These are phyloP conservation scores for Cynodonichthys magdalenae DNA, from an alignment of 2,797 vertebrate species.

Conservation along the genomic window DNA sequence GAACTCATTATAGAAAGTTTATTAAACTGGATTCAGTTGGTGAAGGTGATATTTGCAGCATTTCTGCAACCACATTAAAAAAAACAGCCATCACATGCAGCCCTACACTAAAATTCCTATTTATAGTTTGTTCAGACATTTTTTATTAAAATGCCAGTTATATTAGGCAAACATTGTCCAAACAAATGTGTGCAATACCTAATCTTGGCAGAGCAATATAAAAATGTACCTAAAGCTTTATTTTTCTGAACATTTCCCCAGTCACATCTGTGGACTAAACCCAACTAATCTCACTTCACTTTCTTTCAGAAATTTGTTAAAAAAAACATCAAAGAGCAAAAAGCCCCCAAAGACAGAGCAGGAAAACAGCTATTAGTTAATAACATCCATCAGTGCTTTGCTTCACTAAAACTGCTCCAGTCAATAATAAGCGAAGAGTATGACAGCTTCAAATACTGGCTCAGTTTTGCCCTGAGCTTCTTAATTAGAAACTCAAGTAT, in stretches of 20 bases:
- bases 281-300: conserved; percentile 1
- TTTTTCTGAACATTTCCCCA: conserved; percentile 5
- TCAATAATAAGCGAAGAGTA: conserved; percentile 18
- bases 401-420: conserved; percentile 10
- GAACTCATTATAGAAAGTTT: no score
- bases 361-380: conserved; percentile 9
- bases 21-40: no score
- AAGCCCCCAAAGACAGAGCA: conserved; percentile 12
- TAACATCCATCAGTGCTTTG: background rate
- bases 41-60: no score
- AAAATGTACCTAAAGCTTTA: background rate
- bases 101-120: no score
- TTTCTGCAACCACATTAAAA: no score
- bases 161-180: background rate
- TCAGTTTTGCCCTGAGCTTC: background rate
- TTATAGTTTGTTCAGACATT: no score
- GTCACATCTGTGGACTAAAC: background rate
- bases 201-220: background rate
- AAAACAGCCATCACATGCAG: no score
- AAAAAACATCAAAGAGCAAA: conserved; percentile 21
- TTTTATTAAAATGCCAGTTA: background rate
- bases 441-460: conserved; percentile 2
- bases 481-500: accelerated
- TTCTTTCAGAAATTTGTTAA: conserved; percentile 14
- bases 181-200: background rate